Conservation (phyloP, 2,888 invertebrate species). For the Timandra comae region DNA sequence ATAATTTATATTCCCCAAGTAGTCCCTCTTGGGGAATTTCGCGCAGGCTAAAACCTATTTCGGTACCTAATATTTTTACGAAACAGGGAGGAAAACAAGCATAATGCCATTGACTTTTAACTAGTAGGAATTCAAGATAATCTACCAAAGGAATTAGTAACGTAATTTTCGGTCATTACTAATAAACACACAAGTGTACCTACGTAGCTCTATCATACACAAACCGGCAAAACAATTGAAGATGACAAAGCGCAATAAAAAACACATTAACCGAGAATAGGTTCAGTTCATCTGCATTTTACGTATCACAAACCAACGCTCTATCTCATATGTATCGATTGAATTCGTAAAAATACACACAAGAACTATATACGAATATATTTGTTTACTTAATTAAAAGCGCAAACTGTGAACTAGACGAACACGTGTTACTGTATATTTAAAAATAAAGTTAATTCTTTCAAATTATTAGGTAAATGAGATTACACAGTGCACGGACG, state of each 20-base stretch:
- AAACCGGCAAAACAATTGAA: neutral
- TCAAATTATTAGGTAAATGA: neutral
- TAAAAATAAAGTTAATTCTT: too few relatives aligned
- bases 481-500: neutral
- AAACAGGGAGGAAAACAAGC: too few relatives aligned
- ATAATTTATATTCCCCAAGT: too few relatives aligned
- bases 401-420: too few relatives aligned
- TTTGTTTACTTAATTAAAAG: neutral
- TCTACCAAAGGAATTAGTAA: too few relatives aligned
- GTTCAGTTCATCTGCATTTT: slow-evolving; percentile 12
- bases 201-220: slow-evolving; percentile 8
- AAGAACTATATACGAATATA: neutral
- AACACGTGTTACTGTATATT: too few relatives aligned
- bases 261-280: slow-evolving; percentile 8
- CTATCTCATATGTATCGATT: neutral
- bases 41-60: too few relatives aligned
- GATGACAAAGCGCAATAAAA: slow-evolving; percentile 15
- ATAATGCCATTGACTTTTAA: too few relatives aligned
- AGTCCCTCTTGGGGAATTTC: too few relatives aligned
- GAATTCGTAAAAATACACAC: neutral
- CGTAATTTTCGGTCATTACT: too few relatives aligned
- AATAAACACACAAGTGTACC: neutral
- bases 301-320: slow-evolving; percentile 7
- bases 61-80: too few relatives aligned
- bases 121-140: too few relatives aligned